Conservation (phyloP, 1,140 invertebrate species). For the Drosophila ironensis region DNA sequence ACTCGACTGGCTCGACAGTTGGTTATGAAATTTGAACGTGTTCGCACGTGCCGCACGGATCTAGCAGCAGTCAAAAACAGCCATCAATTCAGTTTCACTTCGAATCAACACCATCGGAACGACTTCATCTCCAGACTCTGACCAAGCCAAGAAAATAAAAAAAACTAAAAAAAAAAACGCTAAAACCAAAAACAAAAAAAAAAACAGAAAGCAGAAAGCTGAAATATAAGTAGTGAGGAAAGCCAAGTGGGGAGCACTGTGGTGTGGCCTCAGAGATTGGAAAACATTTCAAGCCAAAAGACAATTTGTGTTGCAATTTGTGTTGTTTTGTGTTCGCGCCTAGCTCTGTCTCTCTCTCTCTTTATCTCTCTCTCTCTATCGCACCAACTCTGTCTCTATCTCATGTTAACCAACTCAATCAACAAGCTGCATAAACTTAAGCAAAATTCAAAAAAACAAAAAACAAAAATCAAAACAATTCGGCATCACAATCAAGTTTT, state of each 20-base stretch:
- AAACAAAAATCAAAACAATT: background rate
- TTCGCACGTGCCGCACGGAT: slow-evolving; percentile 77
- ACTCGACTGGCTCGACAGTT: slow-evolving; percentile 64
- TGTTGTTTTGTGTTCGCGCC: slow-evolving; percentile 34
- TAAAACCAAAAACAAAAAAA: background rate
- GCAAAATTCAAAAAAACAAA: background rate
- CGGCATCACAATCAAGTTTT: background rate
- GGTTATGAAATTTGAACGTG: slow-evolving; percentile 79
- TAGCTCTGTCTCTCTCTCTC: background rate
- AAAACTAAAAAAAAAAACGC: slow-evolving; percentile 1
- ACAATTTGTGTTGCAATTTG: slow-evolving; percentile 29
- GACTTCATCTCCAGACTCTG: slow-evolving; percentile 25
- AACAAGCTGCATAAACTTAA: slow-evolving; percentile 30
- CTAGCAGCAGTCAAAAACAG: slow-evolving; percentile 62
- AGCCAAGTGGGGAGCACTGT: no score
- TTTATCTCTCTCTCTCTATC: background rate
- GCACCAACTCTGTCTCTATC: background rate
- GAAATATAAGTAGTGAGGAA: no score
- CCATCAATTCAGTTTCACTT: slow-evolving; percentile 44
- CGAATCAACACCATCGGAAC: slow-evolving; percentile 24
- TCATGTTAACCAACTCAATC: slow-evolving; percentile 40
- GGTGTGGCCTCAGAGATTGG: slow-evolving; percentile 15
- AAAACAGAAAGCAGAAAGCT: background rate
- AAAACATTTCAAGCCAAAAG: slow-evolving; percentile 8
- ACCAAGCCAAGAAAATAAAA: slow-evolving; percentile 33